Conservation (phyloP, 2,888 invertebrate genomes). For the Hoplodrina ambigua region DNA sequence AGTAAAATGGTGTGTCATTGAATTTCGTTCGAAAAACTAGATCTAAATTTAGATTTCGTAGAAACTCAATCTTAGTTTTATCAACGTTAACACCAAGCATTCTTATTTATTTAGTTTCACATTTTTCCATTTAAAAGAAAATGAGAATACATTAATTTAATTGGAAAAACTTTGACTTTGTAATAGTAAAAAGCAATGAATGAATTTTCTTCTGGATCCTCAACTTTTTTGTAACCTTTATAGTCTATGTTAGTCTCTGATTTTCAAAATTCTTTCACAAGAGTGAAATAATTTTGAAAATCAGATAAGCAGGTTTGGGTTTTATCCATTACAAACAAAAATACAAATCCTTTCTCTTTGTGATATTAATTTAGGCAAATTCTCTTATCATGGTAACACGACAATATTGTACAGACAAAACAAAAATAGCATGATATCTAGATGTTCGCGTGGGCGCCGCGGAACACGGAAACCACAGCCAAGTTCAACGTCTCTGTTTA, state of each 20-base stretch:
- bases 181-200: too few species aligned
- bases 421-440: conserved; percentile 31
- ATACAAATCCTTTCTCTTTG: too few species aligned
- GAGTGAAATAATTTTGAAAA: too few species aligned
- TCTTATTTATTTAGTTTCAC: not conserved
- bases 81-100: not conserved
- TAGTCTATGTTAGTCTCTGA: too few species aligned
- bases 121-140: not conserved
- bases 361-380: not conserved
- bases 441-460: conserved; percentile 19
- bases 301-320: too few species aligned
- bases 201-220: too few species aligned
- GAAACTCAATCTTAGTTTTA: not conserved
- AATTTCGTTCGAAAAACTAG: not conserved
- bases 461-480: conserved; percentile 30
- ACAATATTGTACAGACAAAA: conserved; percentile 3
- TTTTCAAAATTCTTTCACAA: too few species aligned
- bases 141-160: not conserved
- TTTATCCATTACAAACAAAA: too few species aligned
- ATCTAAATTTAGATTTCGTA: not conserved
- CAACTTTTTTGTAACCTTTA: too few species aligned
- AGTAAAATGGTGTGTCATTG: not conserved
- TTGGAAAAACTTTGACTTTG: not conserved
- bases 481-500: conserved; percentile 57
- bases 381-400: conserved; percentile 2